Evolutionary conservation across 2,888 invertebrate species (phyloP).

Genomic region (Andrena minutula): DNA sequence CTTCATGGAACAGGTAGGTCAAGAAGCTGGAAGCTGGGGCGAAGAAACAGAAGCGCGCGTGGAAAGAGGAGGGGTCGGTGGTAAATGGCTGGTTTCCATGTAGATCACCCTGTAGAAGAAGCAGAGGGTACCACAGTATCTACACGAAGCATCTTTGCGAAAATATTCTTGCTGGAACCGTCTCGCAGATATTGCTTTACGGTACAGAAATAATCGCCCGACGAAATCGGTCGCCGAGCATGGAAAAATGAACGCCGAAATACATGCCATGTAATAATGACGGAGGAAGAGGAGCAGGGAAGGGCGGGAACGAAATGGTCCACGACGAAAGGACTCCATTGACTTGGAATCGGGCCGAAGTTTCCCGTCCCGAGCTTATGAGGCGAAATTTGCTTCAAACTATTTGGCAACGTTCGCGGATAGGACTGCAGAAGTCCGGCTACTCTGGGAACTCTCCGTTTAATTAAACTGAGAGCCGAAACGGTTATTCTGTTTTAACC

Average conservation of each 20-base stretch:
- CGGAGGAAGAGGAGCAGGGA: not conserved
- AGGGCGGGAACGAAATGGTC: not conserved
- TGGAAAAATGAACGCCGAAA: not conserved
- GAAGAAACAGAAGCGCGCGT: not conserved
- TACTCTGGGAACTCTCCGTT: slow-evolving; percentile 43
- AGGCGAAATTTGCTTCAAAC: slow-evolving; percentile 19
- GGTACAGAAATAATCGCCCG: slow-evolving; percentile 50
- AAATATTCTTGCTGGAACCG: slow-evolving; percentile 46
- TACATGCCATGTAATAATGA: slow-evolving; percentile 6
- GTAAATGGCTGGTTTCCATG: slow-evolving; percentile 51
- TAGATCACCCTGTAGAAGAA: slow-evolving; percentile 44
- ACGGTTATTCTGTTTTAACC: slow-evolving; percentile 38
- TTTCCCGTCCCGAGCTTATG: slow-evolving; percentile 5
- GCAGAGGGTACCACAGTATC: slow-evolving; percentile 46
- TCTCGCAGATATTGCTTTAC: slow-evolving; percentile 48
- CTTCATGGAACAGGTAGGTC: slow-evolving; percentile 52
- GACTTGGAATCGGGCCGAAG: not conserved
- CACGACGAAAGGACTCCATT: slow-evolving; percentile 4
- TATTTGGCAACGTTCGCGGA: slow-evolving; percentile 21
- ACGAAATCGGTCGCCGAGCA: slow-evolving; percentile 6
- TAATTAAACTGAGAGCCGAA: slow-evolving; percentile 60
- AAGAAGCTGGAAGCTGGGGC: slow-evolving; percentile 35
- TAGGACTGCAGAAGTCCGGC: slow-evolving; percentile 2
- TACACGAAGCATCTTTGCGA: slow-evolving; percentile 41
- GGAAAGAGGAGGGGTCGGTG: slow-evolving; percentile 4